These are phyloP conservation scores for Tortrix viridana DNA, from an alignment of 2,888 invertebrate species.

Conservation along the genomic window DNA sequence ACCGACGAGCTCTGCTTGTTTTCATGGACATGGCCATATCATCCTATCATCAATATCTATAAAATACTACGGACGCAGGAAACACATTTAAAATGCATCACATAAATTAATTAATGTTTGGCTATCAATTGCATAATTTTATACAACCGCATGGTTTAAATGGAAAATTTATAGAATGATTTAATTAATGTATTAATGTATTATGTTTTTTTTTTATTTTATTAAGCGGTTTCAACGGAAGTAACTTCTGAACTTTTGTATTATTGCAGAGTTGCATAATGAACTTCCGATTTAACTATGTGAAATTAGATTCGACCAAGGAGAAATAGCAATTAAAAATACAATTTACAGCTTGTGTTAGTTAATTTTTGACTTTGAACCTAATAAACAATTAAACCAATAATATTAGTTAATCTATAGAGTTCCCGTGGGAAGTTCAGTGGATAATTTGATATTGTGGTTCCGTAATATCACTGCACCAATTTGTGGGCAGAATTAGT, in stretches of 20 bases:
- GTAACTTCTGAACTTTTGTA: too few relatives aligned
- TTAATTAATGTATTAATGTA: background rate
- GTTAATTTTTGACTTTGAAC: background rate
- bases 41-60: too few relatives aligned
- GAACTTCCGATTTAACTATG: too few relatives aligned
- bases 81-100: too few relatives aligned
- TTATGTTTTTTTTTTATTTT: too few relatives aligned
- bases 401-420: background rate
- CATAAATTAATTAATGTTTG: background rate
- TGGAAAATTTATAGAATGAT: background rate
- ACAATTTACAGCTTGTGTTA: background rate
- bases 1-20: too few relatives aligned
- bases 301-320: too few relatives aligned
- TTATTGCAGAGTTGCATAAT: too few relatives aligned
- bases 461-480: constrained; percentile 19
- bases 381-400: background rate
- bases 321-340: too few relatives aligned
- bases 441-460: constrained; percentile 31
- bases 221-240: too few relatives aligned
- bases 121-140: background rate
- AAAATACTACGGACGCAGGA: too few relatives aligned
- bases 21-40: too few relatives aligned
- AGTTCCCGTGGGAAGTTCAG: constrained; percentile 12
- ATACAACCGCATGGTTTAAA: background rate
- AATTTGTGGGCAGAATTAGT: constrained; percentile 5